Conservation (phyloP, 2,113 vertebrate genomes). For the Xenotilapia leptura region DNA sequence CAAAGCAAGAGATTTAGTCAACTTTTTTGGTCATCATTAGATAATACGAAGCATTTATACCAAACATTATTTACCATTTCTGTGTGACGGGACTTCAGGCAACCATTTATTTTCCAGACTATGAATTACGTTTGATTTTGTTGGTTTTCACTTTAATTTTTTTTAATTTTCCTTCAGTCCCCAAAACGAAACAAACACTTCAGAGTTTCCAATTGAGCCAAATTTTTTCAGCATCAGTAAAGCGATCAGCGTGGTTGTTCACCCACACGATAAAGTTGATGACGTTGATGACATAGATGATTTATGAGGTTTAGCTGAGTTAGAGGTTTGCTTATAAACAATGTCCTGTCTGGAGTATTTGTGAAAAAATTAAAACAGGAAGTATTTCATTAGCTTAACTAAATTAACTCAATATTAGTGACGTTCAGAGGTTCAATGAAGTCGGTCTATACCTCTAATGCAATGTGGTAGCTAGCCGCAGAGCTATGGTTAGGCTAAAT, state of each 20-base stretch:
- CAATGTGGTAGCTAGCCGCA: background rate
- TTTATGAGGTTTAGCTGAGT: background rate
- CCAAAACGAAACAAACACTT: background rate
- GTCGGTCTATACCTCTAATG: background rate
- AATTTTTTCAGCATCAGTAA: background rate
- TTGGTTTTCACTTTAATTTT: background rate
- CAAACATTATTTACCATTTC: no score
- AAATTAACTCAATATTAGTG: fast-evolving
- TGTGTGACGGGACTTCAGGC: background rate
- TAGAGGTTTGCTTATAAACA: fast-evolving
- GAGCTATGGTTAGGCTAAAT: fast-evolving
- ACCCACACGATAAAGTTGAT: background rate
- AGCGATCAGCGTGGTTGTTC: background rate
- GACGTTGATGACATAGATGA: background rate
- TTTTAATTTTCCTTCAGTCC: background rate
- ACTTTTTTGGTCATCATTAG: background rate
- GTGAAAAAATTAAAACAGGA: background rate
- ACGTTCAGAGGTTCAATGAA: fast-evolving
- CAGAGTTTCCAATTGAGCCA: fast-evolving
- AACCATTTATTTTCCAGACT: background rate
- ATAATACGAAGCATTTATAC: no score
- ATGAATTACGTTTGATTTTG: background rate
- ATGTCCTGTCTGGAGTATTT: background rate
- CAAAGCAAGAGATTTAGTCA: background rate
- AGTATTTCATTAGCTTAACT: fast-evolving